Evolutionary conservation across 2,113 vertebrate genomes (phyloP), one percentile per base, ranked within the genome.

Genomic region (Notothenia rossii): DNA sequence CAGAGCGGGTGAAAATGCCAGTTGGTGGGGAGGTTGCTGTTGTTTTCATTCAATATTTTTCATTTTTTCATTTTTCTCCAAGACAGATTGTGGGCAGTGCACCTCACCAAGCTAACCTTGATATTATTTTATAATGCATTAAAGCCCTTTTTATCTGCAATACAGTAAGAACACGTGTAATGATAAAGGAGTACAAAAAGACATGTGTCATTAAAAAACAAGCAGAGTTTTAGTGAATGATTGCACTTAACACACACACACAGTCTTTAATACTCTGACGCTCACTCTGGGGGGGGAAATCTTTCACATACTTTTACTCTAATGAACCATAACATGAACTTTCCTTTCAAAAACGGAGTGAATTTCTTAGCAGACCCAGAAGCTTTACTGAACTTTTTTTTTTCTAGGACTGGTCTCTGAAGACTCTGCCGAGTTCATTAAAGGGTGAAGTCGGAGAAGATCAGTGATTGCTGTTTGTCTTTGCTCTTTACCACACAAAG

Each of bases 401-500:
- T 29, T 29, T 29, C 29, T 29, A 82, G 43, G 63, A 53, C 29
- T 76, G 13, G 60, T 84, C 80, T 87, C 75, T 60, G 43, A 82
- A 54, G 70, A 87, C 49, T 49, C 29, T 45, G 40, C 53, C 0
- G n/a, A 75, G 80, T 81, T 88, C 60, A 75, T 83, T 53, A 79
- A 22, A 65, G 56, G 67, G 76, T 86, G 68, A 85, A 79, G 82
- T 20, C 54, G 56, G 29, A 62, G 70, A 67, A 72, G 61, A 88
- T 81, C 51, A 43, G 33, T 51, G 33, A 49, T 59, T 58, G 0
- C 46, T 64, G 77, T 64, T 79, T 70, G 60, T 75, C 77, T 83
- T 73, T 77, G 53, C 68, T 66, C 77, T 56, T 71, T 18, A 33
- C 20, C 29, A 40, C 33, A 81, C 66, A 71, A 63, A 45, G 62